phyloP scores from a whole-genome alignment of 2,888 invertebrate genomes.

The Drosophila borealis region DNA sequence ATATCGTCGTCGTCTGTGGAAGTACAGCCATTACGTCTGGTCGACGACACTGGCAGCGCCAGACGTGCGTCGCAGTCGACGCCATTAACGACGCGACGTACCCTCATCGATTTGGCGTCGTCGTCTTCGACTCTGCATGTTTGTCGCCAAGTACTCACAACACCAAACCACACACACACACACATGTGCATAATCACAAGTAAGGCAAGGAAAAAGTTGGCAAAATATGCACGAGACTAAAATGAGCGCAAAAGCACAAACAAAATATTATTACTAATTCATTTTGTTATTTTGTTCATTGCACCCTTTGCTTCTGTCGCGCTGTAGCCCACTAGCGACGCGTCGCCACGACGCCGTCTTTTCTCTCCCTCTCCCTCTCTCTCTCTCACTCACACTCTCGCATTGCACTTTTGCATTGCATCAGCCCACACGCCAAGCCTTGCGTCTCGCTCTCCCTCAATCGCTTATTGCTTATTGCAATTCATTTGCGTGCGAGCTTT shows the following conservation, averaged over 20 bases:
- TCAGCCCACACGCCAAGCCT: conserved; percentile 5
- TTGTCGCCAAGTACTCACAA: conserved; percentile 44
- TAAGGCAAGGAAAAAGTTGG: conserved; percentile 37
- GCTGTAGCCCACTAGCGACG: conserved; percentile 5
- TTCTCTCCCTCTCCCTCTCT: background rate
- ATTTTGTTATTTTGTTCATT: conserved; percentile 56
- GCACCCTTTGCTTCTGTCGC: conserved; percentile 53
- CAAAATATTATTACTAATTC: conserved; percentile 75
- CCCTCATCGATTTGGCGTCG: conserved; percentile 62
- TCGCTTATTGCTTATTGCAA: background rate
- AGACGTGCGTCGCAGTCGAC: conserved; percentile 67
- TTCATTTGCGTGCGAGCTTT: conserved; percentile 18
- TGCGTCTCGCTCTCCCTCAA: conserved; percentile 2
- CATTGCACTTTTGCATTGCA: conserved; percentile 42
- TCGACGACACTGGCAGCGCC: conserved; percentile 66
- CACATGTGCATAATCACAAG: conserved; percentile 45
- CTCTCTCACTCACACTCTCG: background rate
- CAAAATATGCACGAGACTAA: conserved; percentile 44
- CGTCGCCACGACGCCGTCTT: conserved; percentile 11
- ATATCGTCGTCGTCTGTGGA: conserved; percentile 20
- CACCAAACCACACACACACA: conserved; percentile 10
- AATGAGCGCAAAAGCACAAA: conserved; percentile 44
- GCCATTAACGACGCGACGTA: conserved; percentile 49
- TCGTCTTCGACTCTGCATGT: conserved; percentile 27
- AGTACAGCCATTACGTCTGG: conserved; percentile 57